Conservation (phyloP, 2,888 invertebrate species). For the Oligia latruncula region DNA sequence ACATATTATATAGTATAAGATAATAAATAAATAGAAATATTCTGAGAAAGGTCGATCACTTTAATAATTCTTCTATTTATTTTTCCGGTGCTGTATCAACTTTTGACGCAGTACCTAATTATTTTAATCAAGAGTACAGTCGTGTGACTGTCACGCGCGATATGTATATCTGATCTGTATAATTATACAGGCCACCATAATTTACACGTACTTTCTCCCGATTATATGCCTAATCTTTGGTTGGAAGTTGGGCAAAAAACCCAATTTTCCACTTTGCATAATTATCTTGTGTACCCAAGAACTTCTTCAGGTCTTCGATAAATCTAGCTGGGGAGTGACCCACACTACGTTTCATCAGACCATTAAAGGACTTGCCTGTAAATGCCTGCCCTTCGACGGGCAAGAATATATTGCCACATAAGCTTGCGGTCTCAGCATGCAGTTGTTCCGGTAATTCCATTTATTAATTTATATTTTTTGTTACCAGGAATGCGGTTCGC, state of each 20-base stretch:
- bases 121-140: not conserved
- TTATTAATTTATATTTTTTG: not conserved
- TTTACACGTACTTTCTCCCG: not conserved
- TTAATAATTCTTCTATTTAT: not conserved
- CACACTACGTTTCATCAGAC: not conserved
- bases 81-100: not conserved
- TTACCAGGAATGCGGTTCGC: conserved; percentile 71
- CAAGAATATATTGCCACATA: not conserved
- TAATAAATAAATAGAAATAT: too few species aligned
- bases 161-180: not conserved
- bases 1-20: not conserved
- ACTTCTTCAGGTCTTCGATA: too few species aligned
- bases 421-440: not conserved
- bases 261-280: not conserved
- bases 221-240: not conserved
- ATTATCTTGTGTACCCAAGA: not conserved
- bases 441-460: not conserved
- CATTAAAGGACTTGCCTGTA: not conserved
- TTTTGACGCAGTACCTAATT: not conserved
- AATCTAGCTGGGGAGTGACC: not conserved
- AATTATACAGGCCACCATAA: not conserved
- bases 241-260: not conserved
- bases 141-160: too few species aligned
- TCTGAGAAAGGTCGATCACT: not conserved
- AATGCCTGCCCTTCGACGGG: not conserved